Evolutionary conservation across 1,140 invertebrate species (phyloP), one percentile per base, ranked within the genome.

Genomic region (Drosophila busckii): DNA sequence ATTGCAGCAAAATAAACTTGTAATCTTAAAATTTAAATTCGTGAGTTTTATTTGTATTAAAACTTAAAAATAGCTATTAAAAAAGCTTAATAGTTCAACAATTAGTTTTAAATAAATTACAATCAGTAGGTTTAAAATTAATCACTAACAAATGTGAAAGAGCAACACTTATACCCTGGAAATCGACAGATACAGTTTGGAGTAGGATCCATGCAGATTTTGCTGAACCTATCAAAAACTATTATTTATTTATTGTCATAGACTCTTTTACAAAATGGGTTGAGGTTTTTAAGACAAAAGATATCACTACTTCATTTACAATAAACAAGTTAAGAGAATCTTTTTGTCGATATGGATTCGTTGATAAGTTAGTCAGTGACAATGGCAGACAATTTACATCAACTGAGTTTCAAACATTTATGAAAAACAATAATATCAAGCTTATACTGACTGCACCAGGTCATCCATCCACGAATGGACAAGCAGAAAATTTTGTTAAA

Each of bases 161-260:
- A n/a, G n/a, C n/a, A n/a, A n/a, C n/a, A n/a, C n/a, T n/a, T n/a
- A n/a, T n/a, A n/a, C n/a, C n/a, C n/a, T n/a, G n/a, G n/a, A 23
- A 34, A 31, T 13, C 28, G 2, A 22, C 17, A 17, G 10, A 16
- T 16, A 46, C 3, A 32, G 25, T 40, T 7, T 52, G 49, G 49
- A 41, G 25, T 19, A 25, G 49, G 6, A 45, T 45, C 13, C 52
- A 35, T 26, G 10, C 29, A 8, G 41, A 44, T 19, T 44, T 29
- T 29, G 41, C 41, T 16, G 41, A 15, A 9, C 25, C 26, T n/a
- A 44, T 29, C 3, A 29, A 44, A 17, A 19, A 29, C 5, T 3
- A n/a, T 12, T 17, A 44, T 22, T 31, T 13, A 7, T 10, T 46
- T 0, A 10, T 45, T 12, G 1, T 46, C 2, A 32, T 17, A 17